Percentiles rank a stretch among this genome's conserved stretches.
These are phyloP conservation scores for Biston stratarius DNA, from an alignment of 2,888 invertebrate species.

Conservation along the genomic window DNA sequence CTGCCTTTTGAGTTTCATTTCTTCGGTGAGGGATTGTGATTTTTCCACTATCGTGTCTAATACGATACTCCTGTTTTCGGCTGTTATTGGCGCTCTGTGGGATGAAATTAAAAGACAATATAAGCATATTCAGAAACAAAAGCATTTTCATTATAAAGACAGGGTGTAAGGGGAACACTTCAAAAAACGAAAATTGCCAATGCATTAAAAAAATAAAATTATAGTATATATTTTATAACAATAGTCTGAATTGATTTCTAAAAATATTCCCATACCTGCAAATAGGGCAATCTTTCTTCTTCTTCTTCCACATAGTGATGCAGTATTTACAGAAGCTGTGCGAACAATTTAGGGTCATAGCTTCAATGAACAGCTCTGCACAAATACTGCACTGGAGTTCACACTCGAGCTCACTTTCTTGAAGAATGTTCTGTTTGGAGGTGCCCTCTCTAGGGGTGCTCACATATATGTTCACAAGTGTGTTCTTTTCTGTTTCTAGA, in stretches of 20 bases:
- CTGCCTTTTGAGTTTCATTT: slow-evolving; percentile 85
- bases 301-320: slow-evolving; percentile 89
- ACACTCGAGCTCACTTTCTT: slow-evolving; percentile 86
- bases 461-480: slow-evolving; percentile 55
- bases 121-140: too few species aligned
- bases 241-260: too few species aligned
- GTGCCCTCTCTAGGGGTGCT: slow-evolving; percentile 51
- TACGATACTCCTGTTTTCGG: slow-evolving; percentile 87
- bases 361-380: slow-evolving; percentile 90
- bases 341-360: slow-evolving; percentile 90
- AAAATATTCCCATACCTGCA: slow-evolving; percentile 78
- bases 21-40: slow-evolving; percentile 87
- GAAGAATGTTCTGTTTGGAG: slow-evolving; percentile 62
- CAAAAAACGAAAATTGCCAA: too few species aligned
- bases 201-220: too few species aligned
- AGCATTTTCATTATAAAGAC: too few species aligned
- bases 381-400: slow-evolving; percentile 92
- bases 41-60: slow-evolving; percentile 91
- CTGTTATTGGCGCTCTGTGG: slow-evolving; percentile 69
- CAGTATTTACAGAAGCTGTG: slow-evolving; percentile 92
- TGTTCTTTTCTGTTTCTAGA: slow-evolving; percentile 68
- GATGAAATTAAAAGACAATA: neutral
- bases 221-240: too few species aligned
- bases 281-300: slow-evolving; percentile 89
- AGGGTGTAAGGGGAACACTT: too few species aligned